Evolutionary conservation across 2,888 invertebrate genomes (phyloP), one percentile per base, ranked within the genome.

Genomic region (Gibbula magus): DNA sequence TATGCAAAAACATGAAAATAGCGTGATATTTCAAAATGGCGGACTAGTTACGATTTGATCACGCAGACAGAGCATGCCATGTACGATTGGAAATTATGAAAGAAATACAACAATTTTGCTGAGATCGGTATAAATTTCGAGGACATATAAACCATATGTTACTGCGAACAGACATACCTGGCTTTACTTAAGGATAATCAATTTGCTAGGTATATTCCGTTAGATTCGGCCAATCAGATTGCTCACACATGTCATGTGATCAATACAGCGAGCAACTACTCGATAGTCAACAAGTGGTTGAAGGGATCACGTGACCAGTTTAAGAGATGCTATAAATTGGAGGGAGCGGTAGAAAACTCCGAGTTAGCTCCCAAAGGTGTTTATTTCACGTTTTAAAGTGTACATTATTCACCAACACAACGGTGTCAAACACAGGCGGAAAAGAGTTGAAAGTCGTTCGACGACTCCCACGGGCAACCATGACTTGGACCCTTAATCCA

Each of bases 101-200:
- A 61, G 61, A 29, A 61, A 29, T 61, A 29, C 29, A 61, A 16
- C 25, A 61, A 25, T 61, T 61, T 29, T 61, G 61, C 61, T 61
- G 61, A 61, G 61, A 29, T 61, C 61, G 25, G 61, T 61, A 61
- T 61, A 61, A 61, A 29, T 29, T 61, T 61, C 61, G 61, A 29
- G 22, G 29, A 61, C 61, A 61, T 61, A 61, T 25, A 25, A 16
- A 25, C 61, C 61, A 61, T 61, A 61, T 61, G 61, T 61, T 61
- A 61, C 61, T 29, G 29, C 29, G 61, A 25, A 25, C 61, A 61
- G 29, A 25, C 25, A 18, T 29, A 25, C 61, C 22, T 4, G 29
- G 10, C 29, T 56, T 61, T 61, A 61, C 29, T 61, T 61, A 61
- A 61, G 29, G 61, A 16, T 25, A 61, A 61, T 61, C 61, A 61